Evolutionary conservation across 2,113 vertebrate genomes (phyloP).

Genomic region (Paramormyrops kingsleyae): DNA sequence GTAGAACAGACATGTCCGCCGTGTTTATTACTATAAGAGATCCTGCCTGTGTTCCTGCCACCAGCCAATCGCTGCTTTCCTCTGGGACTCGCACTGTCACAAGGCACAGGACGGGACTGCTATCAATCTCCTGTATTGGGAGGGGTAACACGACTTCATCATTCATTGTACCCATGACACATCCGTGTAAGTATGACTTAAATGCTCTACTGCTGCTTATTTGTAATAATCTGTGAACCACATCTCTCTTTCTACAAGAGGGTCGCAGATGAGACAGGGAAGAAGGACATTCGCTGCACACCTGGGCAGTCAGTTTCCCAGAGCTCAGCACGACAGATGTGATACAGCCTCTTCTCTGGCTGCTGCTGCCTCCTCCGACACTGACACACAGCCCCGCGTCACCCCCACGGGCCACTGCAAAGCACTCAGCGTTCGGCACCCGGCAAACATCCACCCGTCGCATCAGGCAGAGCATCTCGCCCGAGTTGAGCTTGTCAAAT

Average conservation of each 20-base stretch:
- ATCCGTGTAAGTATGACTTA: not conserved
- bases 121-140: constrained; percentile 65
- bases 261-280: not conserved
- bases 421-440: constrained; percentile 67
- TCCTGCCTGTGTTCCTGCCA: constrained; percentile 83
- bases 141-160: not conserved
- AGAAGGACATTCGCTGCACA: constrained; percentile 32
- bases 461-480: constrained; percentile 79
- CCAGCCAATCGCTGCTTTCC: constrained; percentile 76
- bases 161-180: not conserved
- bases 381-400: constrained; percentile 57
- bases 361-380: constrained; percentile 79
- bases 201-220: not conserved
- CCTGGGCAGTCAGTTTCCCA: constrained; percentile 62
- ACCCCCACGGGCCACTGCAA: constrained; percentile 54
- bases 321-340: constrained; percentile 69
- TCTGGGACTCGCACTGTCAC: constrained; percentile 63
- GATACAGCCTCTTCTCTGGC: constrained; percentile 64
- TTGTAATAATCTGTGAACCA: not conserved
- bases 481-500: constrained; percentile 81
- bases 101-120: constrained; percentile 79
- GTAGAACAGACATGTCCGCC: constrained; percentile 54
- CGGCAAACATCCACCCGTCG: constrained; percentile 61
- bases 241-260: not conserved
- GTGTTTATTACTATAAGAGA: constrained; percentile 68